phyloP scores from a whole-genome alignment of 2,113 vertebrate species.

The Pithys albifrons region DNA sequence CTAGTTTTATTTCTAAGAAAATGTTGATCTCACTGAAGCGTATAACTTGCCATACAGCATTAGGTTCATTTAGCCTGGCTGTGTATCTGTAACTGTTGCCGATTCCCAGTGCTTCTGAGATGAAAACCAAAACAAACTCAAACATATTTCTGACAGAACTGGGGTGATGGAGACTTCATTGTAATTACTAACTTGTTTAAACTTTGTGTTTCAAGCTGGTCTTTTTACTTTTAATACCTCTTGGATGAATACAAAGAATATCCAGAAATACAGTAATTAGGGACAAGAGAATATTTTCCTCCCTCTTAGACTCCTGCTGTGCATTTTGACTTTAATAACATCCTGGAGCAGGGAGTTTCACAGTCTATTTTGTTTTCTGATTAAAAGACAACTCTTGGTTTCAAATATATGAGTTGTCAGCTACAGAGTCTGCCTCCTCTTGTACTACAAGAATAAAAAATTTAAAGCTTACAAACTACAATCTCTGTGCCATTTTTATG shows the following conservation, averaged over 20 bases:
- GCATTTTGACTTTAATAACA: not conserved
- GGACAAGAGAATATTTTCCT: not conserved
- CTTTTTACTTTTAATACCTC: not conserved
- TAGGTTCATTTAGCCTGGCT: not conserved
- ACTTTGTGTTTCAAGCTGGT: not conserved
- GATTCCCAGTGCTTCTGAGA: not conserved
- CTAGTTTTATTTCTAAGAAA: conserved; percentile 45
- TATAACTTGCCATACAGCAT: conserved; percentile 14
- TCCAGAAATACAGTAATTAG: not conserved
- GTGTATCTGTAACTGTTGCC: not conserved
- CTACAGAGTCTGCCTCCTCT: not conserved
- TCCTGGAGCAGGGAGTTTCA: not conserved
- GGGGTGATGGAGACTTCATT: not conserved
- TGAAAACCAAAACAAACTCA: not conserved
- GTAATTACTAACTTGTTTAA: not conserved
- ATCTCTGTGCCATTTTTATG: not conserved
- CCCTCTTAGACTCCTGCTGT: not conserved
- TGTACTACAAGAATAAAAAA: not conserved
- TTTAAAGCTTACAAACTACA: not conserved
- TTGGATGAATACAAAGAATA: not conserved
- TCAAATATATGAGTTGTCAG: not conserved
- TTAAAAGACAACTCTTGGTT: not conserved
- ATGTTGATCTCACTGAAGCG: conserved; percentile 7
- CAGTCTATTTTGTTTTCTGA: not conserved
- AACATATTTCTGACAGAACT: not conserved